Conservation (phyloP, 2,113 vertebrate species). For the Tinamus guttatus region DNA sequence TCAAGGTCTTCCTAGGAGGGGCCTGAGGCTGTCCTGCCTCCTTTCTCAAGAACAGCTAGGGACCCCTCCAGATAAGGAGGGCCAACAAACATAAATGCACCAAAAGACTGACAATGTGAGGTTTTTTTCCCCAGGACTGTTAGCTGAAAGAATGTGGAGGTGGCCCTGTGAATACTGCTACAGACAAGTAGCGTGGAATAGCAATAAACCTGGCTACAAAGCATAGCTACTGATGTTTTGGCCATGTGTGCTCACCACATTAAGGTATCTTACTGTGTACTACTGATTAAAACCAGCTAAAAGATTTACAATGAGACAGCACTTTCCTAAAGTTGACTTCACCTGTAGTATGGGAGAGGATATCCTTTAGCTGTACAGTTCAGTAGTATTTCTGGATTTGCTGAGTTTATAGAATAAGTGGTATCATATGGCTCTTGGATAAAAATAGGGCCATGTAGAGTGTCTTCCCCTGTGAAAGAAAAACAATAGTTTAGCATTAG, state of each 20-base stretch:
- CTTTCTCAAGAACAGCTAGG: neutral
- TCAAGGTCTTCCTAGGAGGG: neutral
- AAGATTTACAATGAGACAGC: neutral
- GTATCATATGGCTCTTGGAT: conserved; percentile 87
- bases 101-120: neutral
- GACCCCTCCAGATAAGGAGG: too few relatives aligned
- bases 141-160: neutral
- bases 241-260: accelerated
- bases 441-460: conserved; percentile 84
- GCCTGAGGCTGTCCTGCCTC: neutral
- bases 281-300: neutral
- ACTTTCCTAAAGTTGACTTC: conserved; percentile 20
- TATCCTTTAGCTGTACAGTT: conserved; percentile 87
- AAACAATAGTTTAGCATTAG: conserved; percentile 33
- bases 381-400: conserved; percentile 84
- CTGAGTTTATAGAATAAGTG: conserved; percentile 81
- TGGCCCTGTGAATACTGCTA: neutral
- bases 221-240: neutral
- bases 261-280: accelerated
- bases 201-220: too few relatives aligned
- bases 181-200: neutral
- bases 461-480: conserved; percentile 76
- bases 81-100: neutral
- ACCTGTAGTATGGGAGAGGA: conserved; percentile 86
- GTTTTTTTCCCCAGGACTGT: neutral